Evolutionary conservation across 2,797 vertebrate species (phyloP), one percentile per base, ranked within the genome.

Genomic region (Ara ararauna): DNA sequence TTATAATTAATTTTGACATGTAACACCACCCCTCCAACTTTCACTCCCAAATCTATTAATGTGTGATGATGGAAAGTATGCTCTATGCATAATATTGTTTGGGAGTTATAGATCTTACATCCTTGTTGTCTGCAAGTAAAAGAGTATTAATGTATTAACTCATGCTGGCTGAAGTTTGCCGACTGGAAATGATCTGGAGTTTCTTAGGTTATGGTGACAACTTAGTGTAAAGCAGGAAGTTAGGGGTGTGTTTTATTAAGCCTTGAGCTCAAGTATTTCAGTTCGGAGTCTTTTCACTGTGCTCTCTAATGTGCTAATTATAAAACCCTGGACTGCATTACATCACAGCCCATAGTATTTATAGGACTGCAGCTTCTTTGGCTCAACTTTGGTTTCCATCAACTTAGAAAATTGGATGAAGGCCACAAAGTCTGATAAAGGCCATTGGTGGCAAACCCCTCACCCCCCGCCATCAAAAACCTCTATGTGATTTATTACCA

Each of bases 1-100:
- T 94, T 95, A 82, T 96, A 96, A 97, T 97, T 96, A 97, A 96
- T 95, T 95, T 94, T 97, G 96, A 96, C 95, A 83, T 15, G 84
- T 90, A 97, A 96, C 88, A 65, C 96, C 94, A 96, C 94, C 95
- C 90, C 86, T 96, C 96, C 94, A 96, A 94, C 96, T 97, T 96
- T 74, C 91, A 65, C 90, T 96, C 96, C 85, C 87, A 73, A 84
- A 85, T 93, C 92, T 95, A 95, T 97, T 96, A 96, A 90, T 89
- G 88, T 3, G 53, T 94, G 83, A 96, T 92, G 96, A 95, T 97
- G 96, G 95, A 92, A 94, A 94, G 91, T 90, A 74, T 51, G 86
- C 62, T 87, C 42, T 40, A 5, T 77, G 94, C 94, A 88, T 94
- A 80, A 90, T 85, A 61, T 48, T 94, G 94, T 88, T 95, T 56